These are phyloP conservation scores for Neogale vison DNA, from an alignment of 2,113 vertebrate species.

Conservation along the genomic window DNA sequence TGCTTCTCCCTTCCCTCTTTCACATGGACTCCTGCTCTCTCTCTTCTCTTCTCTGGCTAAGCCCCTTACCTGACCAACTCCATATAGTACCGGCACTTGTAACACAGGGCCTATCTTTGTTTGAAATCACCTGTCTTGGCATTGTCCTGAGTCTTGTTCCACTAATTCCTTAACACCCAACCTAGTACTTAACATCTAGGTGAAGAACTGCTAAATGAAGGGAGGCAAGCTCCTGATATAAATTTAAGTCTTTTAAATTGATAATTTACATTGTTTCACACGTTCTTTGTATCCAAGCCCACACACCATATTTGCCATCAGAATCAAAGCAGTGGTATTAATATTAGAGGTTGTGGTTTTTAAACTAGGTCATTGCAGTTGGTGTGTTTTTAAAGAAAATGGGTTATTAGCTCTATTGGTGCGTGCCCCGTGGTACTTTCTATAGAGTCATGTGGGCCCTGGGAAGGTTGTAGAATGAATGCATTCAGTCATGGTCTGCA, in stretches of 20 bases:
- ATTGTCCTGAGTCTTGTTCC: not conserved
- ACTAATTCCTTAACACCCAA: not conserved
- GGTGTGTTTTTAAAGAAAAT: not conserved
- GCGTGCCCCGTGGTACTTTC: not conserved
- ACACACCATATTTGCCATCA: not conserved
- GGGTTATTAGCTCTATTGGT: not conserved
- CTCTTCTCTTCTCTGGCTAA: no score
- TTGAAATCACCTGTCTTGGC: not conserved
- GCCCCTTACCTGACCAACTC: not conserved
- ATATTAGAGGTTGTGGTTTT: not conserved
- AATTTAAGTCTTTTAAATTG: not conserved
- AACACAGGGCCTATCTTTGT: not conserved
- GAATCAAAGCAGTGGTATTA: not conserved
- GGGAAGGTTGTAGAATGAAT: not conserved
- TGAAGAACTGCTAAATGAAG: not conserved
- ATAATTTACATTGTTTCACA: not conserved
- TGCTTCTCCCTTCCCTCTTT: not conserved
- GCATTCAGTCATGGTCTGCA: not conserved
- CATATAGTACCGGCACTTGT: not conserved
- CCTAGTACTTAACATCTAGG: not conserved
- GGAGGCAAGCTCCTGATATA: not conserved
- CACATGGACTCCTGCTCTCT: not conserved
- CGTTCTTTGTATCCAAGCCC: not conserved
- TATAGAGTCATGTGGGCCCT: accelerated
- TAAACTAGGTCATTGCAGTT: not conserved